phyloP scores from a whole-genome alignment of 2,888 invertebrate species.

The Cyaniris semiargus region DNA sequence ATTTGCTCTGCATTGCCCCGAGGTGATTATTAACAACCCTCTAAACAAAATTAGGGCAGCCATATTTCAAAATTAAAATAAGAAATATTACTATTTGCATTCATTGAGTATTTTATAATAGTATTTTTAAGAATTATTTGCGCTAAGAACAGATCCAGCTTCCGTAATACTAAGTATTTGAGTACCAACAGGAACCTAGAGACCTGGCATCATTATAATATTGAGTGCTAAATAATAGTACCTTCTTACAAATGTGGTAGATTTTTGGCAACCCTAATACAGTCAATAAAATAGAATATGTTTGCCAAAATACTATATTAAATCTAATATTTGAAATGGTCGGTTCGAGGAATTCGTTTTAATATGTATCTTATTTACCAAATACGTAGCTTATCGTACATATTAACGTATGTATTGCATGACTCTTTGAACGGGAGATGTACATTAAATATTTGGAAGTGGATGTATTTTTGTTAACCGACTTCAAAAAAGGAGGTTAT shows the following conservation, averaged over 20 bases:
- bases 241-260: neutral
- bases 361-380: slow-evolving; percentile 9
- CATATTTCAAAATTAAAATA: neutral
- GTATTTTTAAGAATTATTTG: no score
- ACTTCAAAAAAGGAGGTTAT: no score
- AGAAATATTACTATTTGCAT: neutral
- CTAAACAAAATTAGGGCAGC: neutral
- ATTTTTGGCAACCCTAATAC: neutral
- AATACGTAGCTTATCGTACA: slow-evolving; percentile 1
- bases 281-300: slow-evolving; percentile 5
- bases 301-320: neutral
- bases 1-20: neutral
- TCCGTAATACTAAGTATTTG: no score
- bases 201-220: no score
- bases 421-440: neutral
- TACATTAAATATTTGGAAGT: neutral
- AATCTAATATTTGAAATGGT: slow-evolving; percentile 14
- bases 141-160: no score
- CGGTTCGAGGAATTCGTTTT: neutral
- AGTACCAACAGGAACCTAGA: no score
- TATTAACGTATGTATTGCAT: neutral
- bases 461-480: neutral
- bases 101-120: neutral
- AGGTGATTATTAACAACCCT: neutral
- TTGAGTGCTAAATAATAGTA: neutral